phyloP scores from a whole-genome alignment of 2,113 vertebrate genomes.

The Myrmophylax atrothorax region DNA sequence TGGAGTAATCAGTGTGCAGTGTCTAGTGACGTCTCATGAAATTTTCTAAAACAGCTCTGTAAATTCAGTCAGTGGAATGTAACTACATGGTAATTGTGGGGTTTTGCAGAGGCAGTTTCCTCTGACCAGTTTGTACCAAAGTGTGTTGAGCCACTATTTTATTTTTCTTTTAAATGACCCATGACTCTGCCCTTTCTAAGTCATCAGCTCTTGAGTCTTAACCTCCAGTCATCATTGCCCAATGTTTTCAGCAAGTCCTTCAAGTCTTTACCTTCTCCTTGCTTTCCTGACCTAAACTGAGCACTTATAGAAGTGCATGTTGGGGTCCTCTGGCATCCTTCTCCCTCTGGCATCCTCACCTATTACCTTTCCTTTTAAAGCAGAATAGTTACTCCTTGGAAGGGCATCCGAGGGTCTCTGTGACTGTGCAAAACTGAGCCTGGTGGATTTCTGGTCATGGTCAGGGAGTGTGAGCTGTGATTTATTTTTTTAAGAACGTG shows the following conservation, averaged over 20 bases:
- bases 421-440: background rate
- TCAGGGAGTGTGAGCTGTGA: background rate
- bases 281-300: background rate
- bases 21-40: background rate
- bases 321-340: background rate
- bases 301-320: accelerated
- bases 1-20: background rate
- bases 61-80: background rate
- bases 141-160: background rate
- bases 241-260: background rate
- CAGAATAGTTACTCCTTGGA: background rate
- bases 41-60: background rate
- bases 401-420: background rate
- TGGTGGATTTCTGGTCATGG: background rate
- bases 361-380: background rate
- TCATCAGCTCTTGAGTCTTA: background rate
- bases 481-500: background rate
- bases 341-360: background rate
- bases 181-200: background rate
- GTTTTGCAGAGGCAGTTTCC: background rate
- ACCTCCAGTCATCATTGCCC: background rate
- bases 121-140: background rate
- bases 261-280: background rate
- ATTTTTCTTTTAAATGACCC: background rate
- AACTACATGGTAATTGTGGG: background rate